These are phyloP conservation scores for Sarcophaga caerulescens DNA, from an alignment of 2,888 invertebrate genomes.

Conservation along the genomic window DNA sequence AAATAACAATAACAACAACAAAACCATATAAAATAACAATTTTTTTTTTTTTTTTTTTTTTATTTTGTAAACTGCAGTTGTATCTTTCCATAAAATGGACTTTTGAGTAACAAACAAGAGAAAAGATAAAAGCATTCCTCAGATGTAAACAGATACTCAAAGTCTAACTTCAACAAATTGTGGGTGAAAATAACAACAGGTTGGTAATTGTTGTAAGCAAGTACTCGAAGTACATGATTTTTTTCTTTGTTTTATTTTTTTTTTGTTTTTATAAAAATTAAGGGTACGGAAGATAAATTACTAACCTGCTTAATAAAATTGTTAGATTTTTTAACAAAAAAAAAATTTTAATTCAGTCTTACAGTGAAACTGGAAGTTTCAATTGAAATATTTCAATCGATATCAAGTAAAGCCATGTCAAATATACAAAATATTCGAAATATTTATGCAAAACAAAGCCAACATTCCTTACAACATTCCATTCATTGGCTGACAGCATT, in stretches of 20 bases:
- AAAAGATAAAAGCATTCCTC: conserved; percentile 29
- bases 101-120: neutral
- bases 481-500: neutral
- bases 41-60: conserved; percentile 11
- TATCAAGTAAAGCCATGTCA: no score
- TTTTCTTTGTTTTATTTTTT: neutral
- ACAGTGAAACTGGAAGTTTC: neutral
- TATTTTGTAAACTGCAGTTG: conserved; percentile 9
- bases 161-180: conserved; percentile 17
- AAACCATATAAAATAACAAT: neutral
- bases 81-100: conserved; percentile 21
- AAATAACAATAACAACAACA: conserved; percentile 9
- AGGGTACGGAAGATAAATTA: neutral
- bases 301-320: neutral
- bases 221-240: neutral
- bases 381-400: neutral
- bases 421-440: no score
- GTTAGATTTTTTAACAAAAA: neutral
- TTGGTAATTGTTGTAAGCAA: conserved; percentile 35
- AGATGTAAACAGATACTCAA: conserved; percentile 7
- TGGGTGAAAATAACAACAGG: conserved; percentile 32
- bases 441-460: neutral
- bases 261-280: neutral
- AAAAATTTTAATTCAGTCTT: neutral
- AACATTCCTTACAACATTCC: conserved; percentile 2